Evolutionary conservation across 1,140 invertebrate species (phyloP), one percentile per base, ranked within the genome.

Genomic region (Drosophila mauritiana): DNA sequence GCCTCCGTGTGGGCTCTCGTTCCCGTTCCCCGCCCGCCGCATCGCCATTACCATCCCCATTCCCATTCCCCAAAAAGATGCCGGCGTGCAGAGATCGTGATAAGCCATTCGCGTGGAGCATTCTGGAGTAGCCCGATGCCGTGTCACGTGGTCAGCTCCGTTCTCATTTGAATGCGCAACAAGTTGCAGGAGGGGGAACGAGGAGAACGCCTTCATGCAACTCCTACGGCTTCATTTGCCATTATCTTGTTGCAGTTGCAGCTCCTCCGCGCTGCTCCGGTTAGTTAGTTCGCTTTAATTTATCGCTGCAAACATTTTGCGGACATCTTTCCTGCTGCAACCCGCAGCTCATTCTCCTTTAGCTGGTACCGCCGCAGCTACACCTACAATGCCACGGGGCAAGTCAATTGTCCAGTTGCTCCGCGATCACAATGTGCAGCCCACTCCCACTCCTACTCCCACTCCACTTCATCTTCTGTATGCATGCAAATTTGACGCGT

Each of bases 161-260:
- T 56, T 65, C 77, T 76, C 80, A 84, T 84, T 84, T 72, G 76
- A 79, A 80, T 84, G 78, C 64, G 56, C 73, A 75, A 64, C 77
- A 73, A 58, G 57, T 64, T 67, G 62, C 27, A 42, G 61, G 53
- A 36, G 13, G n/a, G 48, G 3, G 7, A 31, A 27, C 25, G 27
- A 34, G 25, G 25, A 15, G 42, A 34, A 51, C 36, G 40, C 57
- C 76, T 69, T 37, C 64, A 62, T 58, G 68, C 42, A 62, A 82
- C 79, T 89, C 83, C 84, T 88, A 88, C 83, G 83, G 83, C 84
- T 88, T 83, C 76, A 88, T 88, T 89, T 89, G 84, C 79, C 84
- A 88, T 88, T 88, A 88, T 89, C 53, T 82, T 78, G 69, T 65
- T 65, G 72, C 45, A 63, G 36, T 43, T 34, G 31, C 31, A 52